These are phyloP conservation scores for Aythya baeri DNA, from an alignment of 2,113 vertebrate species.

Conservation along the genomic window DNA sequence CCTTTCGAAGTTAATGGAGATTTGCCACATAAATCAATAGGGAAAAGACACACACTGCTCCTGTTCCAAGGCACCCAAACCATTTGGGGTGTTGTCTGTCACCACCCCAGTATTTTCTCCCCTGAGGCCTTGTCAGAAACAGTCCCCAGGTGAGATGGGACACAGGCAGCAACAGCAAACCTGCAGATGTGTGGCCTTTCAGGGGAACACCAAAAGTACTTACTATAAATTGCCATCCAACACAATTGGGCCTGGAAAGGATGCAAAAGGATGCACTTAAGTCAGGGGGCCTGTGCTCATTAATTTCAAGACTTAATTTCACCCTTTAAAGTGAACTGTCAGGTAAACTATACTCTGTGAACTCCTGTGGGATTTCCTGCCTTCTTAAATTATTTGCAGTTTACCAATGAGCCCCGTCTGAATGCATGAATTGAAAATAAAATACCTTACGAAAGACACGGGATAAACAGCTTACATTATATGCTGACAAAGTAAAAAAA, in stretches of 20 bases:
- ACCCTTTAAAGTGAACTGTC: slow-evolving; percentile 62
- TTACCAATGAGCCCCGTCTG: neutral
- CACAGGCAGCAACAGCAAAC: neutral
- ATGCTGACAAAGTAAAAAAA: neutral
- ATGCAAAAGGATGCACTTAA: slow-evolving; percentile 41
- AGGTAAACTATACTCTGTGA: slow-evolving; percentile 20
- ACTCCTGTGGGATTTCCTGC: slow-evolving; percentile 52
- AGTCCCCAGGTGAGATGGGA: slow-evolving; percentile 24
- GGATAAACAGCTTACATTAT: neutral
- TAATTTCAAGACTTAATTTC: slow-evolving; percentile 60
- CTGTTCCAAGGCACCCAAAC: slow-evolving; percentile 44
- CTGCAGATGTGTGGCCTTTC: neutral
- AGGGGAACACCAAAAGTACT: slow-evolving; percentile 34
- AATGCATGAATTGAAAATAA: neutral
- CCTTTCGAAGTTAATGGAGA: slow-evolving; percentile 6
- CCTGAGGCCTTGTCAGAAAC: slow-evolving; percentile 35
- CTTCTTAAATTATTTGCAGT: slow-evolving; percentile 48
- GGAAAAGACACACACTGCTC: slow-evolving; percentile 14
- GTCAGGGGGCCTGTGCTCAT: slow-evolving; percentile 31
- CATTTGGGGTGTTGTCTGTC: slow-evolving; percentile 34
- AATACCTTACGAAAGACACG: neutral
- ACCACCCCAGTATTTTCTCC: slow-evolving; percentile 39
- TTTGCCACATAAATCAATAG: slow-evolving; percentile 10
- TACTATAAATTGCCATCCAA: slow-evolving; percentile 26
- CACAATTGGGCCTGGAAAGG: slow-evolving; percentile 27